Evolutionary conservation across 2,888 invertebrate genomes (phyloP).

Genomic region (Cryptus viduatorius): DNA sequence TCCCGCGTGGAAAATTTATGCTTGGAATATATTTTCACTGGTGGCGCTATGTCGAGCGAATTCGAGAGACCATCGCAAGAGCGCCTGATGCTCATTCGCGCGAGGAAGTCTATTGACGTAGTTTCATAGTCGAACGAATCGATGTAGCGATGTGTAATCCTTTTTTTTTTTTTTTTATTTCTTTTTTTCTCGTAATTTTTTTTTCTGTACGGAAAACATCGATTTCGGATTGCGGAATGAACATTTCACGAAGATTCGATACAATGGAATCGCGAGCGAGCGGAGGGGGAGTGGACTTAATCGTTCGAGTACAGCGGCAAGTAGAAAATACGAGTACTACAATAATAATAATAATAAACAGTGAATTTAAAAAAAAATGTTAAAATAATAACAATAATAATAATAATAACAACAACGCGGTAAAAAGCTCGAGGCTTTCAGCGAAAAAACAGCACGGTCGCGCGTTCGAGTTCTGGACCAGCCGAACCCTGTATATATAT

Average conservation of each 20-base stretch:
- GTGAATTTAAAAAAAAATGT: no score
- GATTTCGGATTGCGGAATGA: slow-evolving; percentile 12
- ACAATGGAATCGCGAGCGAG: slow-evolving; percentile 41
- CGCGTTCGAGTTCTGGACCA: slow-evolving; percentile 66
- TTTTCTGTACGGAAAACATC: neutral
- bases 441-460: slow-evolving; percentile 29
- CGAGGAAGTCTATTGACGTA: slow-evolving; percentile 25
- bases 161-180: neutral
- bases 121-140: slow-evolving; percentile 22
- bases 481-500: slow-evolving; percentile 65
- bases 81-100: slow-evolving; percentile 8
- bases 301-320: slow-evolving; percentile 38
- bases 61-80: neutral
- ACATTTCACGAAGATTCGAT: slow-evolving; percentile 37
- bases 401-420: slow-evolving; percentile 46
- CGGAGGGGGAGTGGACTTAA: neutral
- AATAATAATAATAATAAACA: slow-evolving; percentile 37
- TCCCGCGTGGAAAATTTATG: slow-evolving; percentile 6
- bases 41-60: neutral
- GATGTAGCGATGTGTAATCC: neutral
- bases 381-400: slow-evolving; percentile 7
- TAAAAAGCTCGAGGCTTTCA: slow-evolving; percentile 6
- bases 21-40: slow-evolving; percentile 11
- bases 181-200: slow-evolving; percentile 2
- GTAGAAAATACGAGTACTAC: slow-evolving; percentile 60